A percentile compares a stretch with the other conserved stretches of the same genome.
These are phyloP conservation scores for Sebastes aleutianus DNA, from an alignment of 2,797 vertebrate genomes.

Conservation along the genomic window DNA sequence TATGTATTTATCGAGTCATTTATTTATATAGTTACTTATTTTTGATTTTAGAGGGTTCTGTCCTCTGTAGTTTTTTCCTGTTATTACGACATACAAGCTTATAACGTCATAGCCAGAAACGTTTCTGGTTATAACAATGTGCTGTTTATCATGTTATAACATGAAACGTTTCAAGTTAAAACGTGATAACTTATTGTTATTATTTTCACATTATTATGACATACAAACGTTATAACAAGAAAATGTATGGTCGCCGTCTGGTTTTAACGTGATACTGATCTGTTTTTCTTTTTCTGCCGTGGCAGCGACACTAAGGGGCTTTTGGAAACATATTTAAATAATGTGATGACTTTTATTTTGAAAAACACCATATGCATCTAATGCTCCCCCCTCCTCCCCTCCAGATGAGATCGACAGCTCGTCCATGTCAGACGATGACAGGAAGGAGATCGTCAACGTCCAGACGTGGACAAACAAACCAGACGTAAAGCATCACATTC, in stretches of 20 bases:
- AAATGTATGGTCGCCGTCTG: too few relatives aligned
- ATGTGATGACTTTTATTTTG: not conserved
- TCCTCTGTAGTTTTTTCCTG: too few relatives aligned
- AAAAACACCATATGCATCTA: not conserved
- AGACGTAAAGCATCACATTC: conserved; percentile 94
- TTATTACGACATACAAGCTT: too few relatives aligned
- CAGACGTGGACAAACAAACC: conserved; percentile 99
- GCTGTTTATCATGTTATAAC: not conserved
- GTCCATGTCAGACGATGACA: conserved; percentile 97
- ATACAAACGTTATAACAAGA: too few relatives aligned
- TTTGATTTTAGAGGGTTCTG: too few relatives aligned
- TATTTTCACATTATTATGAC: too few relatives aligned
- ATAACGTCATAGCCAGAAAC: too few relatives aligned
- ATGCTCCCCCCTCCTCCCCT: not conserved
- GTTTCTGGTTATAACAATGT: not conserved
- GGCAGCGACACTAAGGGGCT: not conserved
- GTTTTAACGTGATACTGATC: not conserved
- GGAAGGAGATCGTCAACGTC: conserved; percentile 97
- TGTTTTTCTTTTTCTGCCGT: not conserved
- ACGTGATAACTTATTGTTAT: not conserved
- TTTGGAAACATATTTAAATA: not conserved
- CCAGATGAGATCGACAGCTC: conserved; percentile 98
- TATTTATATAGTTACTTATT: too few relatives aligned
- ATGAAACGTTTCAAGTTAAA: not conserved
- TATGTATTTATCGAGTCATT: too few relatives aligned